Conservation (phyloP, 64 coral and sea anemone species). For the Hydrozoanthus tunicans region DNA sequence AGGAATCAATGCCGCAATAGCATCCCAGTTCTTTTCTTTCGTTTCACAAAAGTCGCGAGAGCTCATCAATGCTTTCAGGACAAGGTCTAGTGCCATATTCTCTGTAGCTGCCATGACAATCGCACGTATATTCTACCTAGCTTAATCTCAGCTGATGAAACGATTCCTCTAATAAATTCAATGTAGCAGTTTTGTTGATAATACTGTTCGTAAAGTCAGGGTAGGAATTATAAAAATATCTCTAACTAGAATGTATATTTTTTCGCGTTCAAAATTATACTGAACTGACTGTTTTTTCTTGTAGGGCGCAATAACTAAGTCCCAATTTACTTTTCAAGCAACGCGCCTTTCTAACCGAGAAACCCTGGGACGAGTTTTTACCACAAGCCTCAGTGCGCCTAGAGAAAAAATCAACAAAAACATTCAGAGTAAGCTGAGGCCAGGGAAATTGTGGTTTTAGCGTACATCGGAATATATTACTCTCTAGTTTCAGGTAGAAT, state of each 20-base stretch:
- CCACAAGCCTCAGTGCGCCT: conserved; percentile 28
- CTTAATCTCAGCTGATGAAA: too few species aligned
- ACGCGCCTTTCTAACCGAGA: conserved; percentile 26
- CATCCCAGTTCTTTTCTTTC: conserved; percentile 87
- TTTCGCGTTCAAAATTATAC: background rate
- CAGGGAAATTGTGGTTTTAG: background rate
- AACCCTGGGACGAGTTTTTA: background rate
- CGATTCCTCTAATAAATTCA: too few species aligned
- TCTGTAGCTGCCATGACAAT: conserved; percentile 46
- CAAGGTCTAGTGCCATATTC: conserved; percentile 81
- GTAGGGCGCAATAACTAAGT: background rate
- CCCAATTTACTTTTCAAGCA: background rate
- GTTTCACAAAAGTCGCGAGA: conserved; percentile 76
- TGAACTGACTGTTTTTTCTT: background rate
- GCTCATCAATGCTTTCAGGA: conserved; percentile 80
- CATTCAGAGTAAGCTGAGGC: background rate
- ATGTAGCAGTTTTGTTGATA: too few species aligned
- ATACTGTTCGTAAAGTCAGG: too few species aligned
- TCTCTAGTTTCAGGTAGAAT: background rate
- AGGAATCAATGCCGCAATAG: conserved; percentile 71
- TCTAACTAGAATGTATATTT: too few species aligned
- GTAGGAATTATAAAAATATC: too few species aligned
- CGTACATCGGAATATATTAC: background rate
- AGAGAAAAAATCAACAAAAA: conserved; percentile 44
- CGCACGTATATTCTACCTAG: background rate